These are phyloP conservation scores for Pristionchus arcanus DNA, from an alignment of 2,888 invertebrate genomes.

Conservation along the genomic window DNA sequence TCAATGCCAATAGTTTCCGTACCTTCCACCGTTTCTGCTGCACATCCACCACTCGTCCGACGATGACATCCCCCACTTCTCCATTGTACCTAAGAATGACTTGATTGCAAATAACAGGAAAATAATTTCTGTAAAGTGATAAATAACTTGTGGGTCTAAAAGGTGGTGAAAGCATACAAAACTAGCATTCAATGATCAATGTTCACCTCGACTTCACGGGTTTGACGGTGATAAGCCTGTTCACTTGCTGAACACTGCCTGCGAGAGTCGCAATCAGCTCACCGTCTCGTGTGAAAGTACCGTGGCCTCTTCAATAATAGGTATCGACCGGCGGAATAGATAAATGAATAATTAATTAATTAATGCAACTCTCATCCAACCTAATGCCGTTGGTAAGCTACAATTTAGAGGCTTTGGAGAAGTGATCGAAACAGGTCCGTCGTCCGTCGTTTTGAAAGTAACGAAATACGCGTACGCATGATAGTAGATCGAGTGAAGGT, in stretches of 20 bases:
- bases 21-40: constrained; percentile 83
- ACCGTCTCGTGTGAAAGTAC: constrained; percentile 89
- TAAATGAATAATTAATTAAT: too few relatives aligned
- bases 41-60: constrained; percentile 94
- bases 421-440: too few relatives aligned
- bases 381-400: too few relatives aligned
- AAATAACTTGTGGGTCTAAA: too few relatives aligned
- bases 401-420: too few relatives aligned
- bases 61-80: constrained; percentile 96
- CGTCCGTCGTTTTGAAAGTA: too few relatives aligned
- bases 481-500: too few relatives aligned
- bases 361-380: too few relatives aligned
- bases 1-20: constrained; percentile 63
- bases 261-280: constrained; percentile 92
- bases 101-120: not conserved
- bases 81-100: constrained; percentile 81
- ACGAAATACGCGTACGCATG: too few relatives aligned
- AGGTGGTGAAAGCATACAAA: not conserved
- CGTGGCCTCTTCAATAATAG: constrained; percentile 89
- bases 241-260: constrained; percentile 94
- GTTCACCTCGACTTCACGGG: constrained; percentile 91
- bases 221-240: constrained; percentile 92
- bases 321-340: too few relatives aligned
- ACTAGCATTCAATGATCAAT: not conserved
- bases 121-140: not conserved